Percentiles rank a stretch among this genome's conserved stretches.
phyloP scores from a whole-genome alignment of 2,797 vertebrate genomes.

The Propithecus perrieri region DNA sequence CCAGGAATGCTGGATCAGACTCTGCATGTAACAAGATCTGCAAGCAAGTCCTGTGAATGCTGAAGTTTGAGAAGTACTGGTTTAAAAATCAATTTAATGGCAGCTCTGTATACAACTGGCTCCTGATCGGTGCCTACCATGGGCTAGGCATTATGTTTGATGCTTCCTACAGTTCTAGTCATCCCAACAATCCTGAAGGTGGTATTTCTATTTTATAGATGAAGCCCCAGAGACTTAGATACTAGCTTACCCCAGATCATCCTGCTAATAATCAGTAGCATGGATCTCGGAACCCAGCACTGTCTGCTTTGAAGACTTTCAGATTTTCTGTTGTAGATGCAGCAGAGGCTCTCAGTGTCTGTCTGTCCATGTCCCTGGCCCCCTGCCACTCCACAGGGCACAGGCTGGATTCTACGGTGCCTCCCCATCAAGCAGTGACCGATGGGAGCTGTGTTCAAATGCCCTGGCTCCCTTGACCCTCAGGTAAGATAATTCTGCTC shows the following conservation, averaged over 20 bases:
- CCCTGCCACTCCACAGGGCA: neutral
- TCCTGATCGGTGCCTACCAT: neutral
- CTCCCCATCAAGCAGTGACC: neutral
- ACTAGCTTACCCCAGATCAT: neutral
- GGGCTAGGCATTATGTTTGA: neutral
- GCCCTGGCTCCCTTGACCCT: neutral
- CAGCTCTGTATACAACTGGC: neutral
- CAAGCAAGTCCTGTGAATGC: neutral
- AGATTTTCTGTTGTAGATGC: neutral
- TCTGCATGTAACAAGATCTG: neutral
- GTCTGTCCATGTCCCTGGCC: neutral
- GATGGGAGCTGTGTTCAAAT: neutral
- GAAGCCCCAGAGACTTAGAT: neutral
- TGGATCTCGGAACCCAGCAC: neutral
- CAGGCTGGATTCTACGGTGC: neutral
- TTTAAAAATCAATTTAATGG: slow-evolving; percentile 26
- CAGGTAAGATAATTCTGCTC: neutral
- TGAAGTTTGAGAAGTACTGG: neutral
- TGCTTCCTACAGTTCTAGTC: neutral
- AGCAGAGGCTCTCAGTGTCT: neutral
- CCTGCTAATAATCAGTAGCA: neutral
- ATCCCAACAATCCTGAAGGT: neutral
- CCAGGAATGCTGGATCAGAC: neutral
- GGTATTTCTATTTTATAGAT: neutral
- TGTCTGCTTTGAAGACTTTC: neutral